Base-by-base conservation (phyloP, 2,113 vertebrate species). In the Camelus dromedarius region DNA sequence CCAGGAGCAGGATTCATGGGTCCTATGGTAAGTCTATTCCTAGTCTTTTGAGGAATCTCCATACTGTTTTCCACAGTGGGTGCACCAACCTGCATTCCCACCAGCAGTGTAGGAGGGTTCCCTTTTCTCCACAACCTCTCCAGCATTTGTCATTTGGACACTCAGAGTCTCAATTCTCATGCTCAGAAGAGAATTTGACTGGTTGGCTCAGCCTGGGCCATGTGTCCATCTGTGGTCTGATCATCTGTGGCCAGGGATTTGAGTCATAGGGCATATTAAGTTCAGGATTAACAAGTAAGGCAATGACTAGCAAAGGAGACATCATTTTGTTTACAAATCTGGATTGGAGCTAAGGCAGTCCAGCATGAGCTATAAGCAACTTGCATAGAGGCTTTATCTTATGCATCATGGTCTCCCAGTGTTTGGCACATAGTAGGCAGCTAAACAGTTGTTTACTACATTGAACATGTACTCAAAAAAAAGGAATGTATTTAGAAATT, bases 231-330 rank as follows among this genome's bases (percentile, higher is more conserved):
- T 89, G 67, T 81, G 42, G 20, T 70, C 32, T 93, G 66, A 95
- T 81, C 16, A 60, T 85, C 38, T n/a, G 9, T 38, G 14, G 7
- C 48, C 52, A 66, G n/a, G 5, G 26, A 8, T 89, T 95, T 87
- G 60, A 75, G 58, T 97, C 7, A 90, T 46, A 16, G 48, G 64
- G 22, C n/a, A 84, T 91, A 91, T 79, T 90, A 87, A 73, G 12
- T 73, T 97, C 42, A 97, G 3, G 20, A 90, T 82, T 73, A 93
- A 72, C 54, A 56, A 93, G 26, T 89, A 73, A 96, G 66, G 38
- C 8, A 90, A 64, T 92, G 22, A 56, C 66, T 82, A 96, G 14
- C n/a, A 91, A 90, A 96, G 30, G 12, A 60, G n/a, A 80, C 4
- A 66, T 87, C 22, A 73, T 92, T 94, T 97, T 96, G 60, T 19